Evolutionary conservation across 2,113 vertebrate genomes (phyloP).

Genomic region (Mormoops blainvillei): DNA sequence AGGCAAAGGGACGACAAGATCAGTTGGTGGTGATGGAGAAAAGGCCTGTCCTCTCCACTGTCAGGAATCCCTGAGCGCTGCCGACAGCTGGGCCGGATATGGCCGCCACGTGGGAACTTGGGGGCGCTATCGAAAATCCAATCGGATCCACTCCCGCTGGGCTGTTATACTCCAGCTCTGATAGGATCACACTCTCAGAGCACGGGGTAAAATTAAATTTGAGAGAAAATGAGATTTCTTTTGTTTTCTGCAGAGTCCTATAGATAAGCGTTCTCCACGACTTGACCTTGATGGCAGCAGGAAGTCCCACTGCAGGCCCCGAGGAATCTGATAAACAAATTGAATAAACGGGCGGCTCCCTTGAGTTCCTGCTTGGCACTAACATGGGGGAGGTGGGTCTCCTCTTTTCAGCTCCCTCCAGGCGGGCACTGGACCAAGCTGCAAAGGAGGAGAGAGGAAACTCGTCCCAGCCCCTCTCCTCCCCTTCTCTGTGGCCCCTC

Average conservation of each 20-base stretch:
- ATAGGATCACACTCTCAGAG: slow-evolving; percentile 13
- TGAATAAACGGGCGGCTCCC: background rate
- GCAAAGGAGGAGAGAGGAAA: background rate
- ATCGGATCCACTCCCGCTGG: slow-evolving; percentile 52
- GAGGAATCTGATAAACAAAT: background rate
- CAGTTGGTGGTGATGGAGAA: background rate
- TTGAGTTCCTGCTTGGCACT: background rate
- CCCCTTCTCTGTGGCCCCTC: background rate
- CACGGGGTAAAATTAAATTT: slow-evolving; percentile 52
- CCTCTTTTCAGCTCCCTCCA: background rate
- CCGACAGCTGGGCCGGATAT: background rate
- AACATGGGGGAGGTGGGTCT: background rate
- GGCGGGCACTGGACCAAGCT: background rate
- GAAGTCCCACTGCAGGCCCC: background rate
- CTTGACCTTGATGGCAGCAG: slow-evolving; percentile 20
- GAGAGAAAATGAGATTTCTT: slow-evolving; percentile 55
- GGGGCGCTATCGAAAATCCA: slow-evolving; percentile 11
- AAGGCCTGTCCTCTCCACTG: accelerated
- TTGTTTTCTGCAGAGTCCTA: slow-evolving; percentile 48
- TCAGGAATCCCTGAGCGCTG: background rate
- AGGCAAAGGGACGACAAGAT: background rate
- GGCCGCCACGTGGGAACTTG: background rate
- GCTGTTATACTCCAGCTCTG: slow-evolving; percentile 38
- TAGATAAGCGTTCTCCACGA: background rate
- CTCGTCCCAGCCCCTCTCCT: background rate